Percentiles rank a stretch among this genome's conserved stretches.
Conservation (phyloP, 2,888 invertebrate genomes). For the Leptopilina drosophilae region DNA sequence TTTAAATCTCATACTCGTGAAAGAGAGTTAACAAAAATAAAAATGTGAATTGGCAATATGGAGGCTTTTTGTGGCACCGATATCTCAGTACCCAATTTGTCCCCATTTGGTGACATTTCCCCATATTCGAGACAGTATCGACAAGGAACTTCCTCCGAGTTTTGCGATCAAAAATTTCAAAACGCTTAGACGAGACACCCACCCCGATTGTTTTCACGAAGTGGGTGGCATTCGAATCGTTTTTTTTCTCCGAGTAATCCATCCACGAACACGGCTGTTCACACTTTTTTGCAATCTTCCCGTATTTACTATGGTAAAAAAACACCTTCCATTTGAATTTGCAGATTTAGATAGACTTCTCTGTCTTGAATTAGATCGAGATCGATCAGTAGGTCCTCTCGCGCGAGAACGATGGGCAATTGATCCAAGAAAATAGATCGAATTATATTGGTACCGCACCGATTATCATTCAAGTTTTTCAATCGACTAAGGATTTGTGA, state of each 20-base stretch:
- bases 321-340: neutral
- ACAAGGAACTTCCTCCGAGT: neutral
- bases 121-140: conserved; percentile 22
- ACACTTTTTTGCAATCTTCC: neutral
- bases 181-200: neutral
- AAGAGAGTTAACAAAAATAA: too few species aligned
- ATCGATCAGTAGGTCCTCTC: neutral
- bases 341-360: neutral
- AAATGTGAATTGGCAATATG: too few species aligned
- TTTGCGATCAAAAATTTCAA: neutral
- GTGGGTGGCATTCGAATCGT: neutral
- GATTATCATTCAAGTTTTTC: neutral
- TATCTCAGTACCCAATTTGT: too few species aligned
- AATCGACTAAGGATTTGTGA: neutral
- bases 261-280: neutral
- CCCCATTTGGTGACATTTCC: too few species aligned
- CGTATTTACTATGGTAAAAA: neutral
- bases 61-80: too few species aligned
- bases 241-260: neutral
- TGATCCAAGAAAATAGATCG: conserved; percentile 16
- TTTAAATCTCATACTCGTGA: too few species aligned
- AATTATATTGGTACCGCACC: neutral
- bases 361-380: neutral
- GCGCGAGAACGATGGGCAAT: neutral
- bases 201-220: neutral